A percentile compares a stretch with the other conserved stretches of the same genome.
phyloP scores from a whole-genome alignment of 1,140 invertebrate species.

The Acyrthosiphon pisum region DNA sequence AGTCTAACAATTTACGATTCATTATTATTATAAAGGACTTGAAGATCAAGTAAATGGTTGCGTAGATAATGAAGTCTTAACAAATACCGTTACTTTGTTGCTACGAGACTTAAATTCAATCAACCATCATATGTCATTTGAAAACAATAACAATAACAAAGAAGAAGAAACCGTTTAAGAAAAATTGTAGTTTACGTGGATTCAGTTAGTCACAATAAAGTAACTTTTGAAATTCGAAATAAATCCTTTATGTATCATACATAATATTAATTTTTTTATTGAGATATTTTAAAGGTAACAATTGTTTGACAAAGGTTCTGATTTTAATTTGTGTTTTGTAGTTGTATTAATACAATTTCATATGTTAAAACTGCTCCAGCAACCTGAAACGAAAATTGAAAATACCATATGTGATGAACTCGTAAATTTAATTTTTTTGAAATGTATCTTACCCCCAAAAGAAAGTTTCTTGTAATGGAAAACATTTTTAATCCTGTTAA shows the following conservation, averaged over 20 bases:
- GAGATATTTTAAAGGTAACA: not conserved
- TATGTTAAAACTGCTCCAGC: slow-evolving; percentile 76
- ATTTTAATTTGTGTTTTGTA: slow-evolving; percentile 59
- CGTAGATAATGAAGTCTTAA: slow-evolving; percentile 43
- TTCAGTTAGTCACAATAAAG: not conserved
- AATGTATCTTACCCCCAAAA: slow-evolving; percentile 60
- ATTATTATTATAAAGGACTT: not conserved
- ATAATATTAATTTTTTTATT: not conserved
- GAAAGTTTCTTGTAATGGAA: slow-evolving; percentile 61
- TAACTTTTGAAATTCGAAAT: not conserved
- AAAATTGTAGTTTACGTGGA: not conserved
- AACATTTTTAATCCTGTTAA: slow-evolving; percentile 61
- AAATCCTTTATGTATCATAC: not conserved
- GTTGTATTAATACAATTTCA: slow-evolving; percentile 72
- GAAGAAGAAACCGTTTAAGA: slow-evolving; percentile 8
- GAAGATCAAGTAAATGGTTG: slow-evolving; percentile 49
- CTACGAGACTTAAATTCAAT: slow-evolving; percentile 31
- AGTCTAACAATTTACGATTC: not conserved
- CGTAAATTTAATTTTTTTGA: not conserved
- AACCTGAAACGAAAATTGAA: slow-evolving; percentile 66
- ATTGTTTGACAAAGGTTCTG: not conserved
- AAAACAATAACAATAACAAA: slow-evolving; percentile 36
- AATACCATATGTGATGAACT: not conserved
- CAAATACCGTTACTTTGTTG: slow-evolving; percentile 39
- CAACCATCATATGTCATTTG: not conserved